Evolutionary conservation across 2,797 vertebrate genomes (phyloP), one percentile per base, ranked within the genome.

Genomic region (Micromesistius poutassou): DNA sequence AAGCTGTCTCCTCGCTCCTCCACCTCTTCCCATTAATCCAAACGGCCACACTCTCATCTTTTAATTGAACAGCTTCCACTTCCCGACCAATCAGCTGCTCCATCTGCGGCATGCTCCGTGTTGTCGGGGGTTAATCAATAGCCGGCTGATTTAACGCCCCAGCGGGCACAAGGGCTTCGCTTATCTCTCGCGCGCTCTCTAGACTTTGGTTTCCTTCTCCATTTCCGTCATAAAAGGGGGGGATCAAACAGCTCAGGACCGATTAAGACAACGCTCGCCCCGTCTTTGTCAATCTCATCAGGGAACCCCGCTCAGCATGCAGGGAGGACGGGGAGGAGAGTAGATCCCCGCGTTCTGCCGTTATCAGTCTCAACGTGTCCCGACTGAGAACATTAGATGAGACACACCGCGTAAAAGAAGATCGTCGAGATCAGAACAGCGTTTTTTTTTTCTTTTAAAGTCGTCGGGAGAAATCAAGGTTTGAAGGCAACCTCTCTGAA

Each of bases 71-170:
- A 76, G 33, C 83, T 74, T 30, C 79, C 72, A 62, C 82, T 86
- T 78, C 16, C 78, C 77, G 78, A 42, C 66, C 30, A 80, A 80
- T 82, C 87, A 30, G 25, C 28, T 28, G 30, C 28, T 31, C 68
- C 30, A 71, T 71, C 75, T 78, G 50, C 82, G 79, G 73, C 76
- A 78, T 84, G 86, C 82, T 88, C 87, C 79, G 89, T 85, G 86
- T 87, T 87, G 84, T 82, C n/a, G 22, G 80, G 78, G 78, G 79
- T 84, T 84, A 82, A 92, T 87, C 85, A 84, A 86, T 87, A 81
- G 68, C 46, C 36, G 73, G 2, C 3, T 78, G 84, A 87, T 87
- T 87, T 81, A 83, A 86, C 82, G 80, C 85, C 82, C 79, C 31
- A 14, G 68, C 19, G 80, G 85, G 79, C 79, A 76, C 12, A 72